Conservation (phyloP, 2,113 vertebrate genomes). For the Myxocyprinus asiaticus region DNA sequence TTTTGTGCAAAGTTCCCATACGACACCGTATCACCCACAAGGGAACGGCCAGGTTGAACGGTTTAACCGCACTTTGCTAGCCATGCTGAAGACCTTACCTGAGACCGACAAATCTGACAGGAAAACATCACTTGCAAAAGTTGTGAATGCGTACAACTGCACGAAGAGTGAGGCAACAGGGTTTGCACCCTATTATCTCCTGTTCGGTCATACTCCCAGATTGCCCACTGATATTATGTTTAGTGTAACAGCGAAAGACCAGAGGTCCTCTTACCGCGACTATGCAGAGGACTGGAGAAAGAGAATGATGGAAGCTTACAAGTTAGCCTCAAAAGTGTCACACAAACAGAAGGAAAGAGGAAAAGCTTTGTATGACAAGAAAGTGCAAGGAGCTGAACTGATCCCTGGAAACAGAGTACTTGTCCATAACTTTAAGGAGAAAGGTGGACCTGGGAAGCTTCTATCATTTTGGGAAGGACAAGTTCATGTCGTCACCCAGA, state of each 20-base stretch:
- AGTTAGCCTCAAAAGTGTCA: background rate
- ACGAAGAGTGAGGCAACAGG: no score
- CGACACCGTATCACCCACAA: no score
- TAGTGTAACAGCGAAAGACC: background rate
- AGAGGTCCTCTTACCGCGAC: background rate
- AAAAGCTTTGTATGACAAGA: background rate
- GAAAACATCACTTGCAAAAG: background rate
- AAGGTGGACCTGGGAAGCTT: background rate
- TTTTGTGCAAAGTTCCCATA: background rate
- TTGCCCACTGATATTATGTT: background rate
- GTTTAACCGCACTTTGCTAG: no score
- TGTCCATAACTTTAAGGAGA: background rate
- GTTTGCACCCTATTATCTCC: background rate
- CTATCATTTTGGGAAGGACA: background rate
- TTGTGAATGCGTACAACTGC: no score
- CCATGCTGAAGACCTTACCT: no score
- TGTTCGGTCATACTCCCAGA: background rate
- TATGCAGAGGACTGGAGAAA: background rate
- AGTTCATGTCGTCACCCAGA: background rate
- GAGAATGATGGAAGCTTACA: conserved; percentile 1
- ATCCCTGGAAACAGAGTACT: background rate
- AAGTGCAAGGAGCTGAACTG: background rate
- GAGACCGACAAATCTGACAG: background rate
- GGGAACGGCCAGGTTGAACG: no score
- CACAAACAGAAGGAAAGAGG: background rate